Base-by-base conservation (phyloP, 2,888 invertebrate genomes). In the Drosophila kuntzei region DNA sequence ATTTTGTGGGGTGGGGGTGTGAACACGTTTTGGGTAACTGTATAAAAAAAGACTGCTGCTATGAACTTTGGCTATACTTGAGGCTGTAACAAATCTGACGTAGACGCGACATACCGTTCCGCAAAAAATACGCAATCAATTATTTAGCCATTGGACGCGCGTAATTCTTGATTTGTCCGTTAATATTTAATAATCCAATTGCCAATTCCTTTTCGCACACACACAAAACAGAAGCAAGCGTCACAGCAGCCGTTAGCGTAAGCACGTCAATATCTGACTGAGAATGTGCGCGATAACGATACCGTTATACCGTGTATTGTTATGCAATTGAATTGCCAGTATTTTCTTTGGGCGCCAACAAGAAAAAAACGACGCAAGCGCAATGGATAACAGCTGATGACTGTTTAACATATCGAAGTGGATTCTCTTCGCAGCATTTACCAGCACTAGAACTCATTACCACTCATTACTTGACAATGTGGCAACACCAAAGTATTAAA, bases 261-360 rank as follows among this genome's bases (percentile, higher is more conserved):
- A 67, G 87, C 87, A 86, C 87, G 84, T 86, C 89, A 88, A 68
- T 75, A 77, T 89, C 69, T 89, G 87, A 89, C 89, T 87, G 84
- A 74, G 68, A 41, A 66, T 69, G 66, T 62, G 66, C 57, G 55
- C 80, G 72, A 83, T 76, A 77, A 87, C 84, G 84, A 87, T 84
- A 89, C 80, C 89, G 77, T 74, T 83, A 89, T 83, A 76, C 65
- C 36, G 32, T 59, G 53, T 71, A 63, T 71, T 89, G 83, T 84
- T 84, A 84, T 84, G 83, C 83, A 84, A 84, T 84, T 87, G 80
- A 83, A 77, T 74, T 43, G 65, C 74, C 89, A 60, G 77, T 84
- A 89, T 84, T 87, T 69, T 67, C 62, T 20, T 60, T 60, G 14
- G 76, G 80, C 77, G 87, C 87, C 69, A 86, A 86, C 37, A 36